Evolutionary conservation across 2,797 vertebrate genomes (phyloP), one percentile per base, ranked within the genome.

Genomic region (Chloroceryle inda): DNA sequence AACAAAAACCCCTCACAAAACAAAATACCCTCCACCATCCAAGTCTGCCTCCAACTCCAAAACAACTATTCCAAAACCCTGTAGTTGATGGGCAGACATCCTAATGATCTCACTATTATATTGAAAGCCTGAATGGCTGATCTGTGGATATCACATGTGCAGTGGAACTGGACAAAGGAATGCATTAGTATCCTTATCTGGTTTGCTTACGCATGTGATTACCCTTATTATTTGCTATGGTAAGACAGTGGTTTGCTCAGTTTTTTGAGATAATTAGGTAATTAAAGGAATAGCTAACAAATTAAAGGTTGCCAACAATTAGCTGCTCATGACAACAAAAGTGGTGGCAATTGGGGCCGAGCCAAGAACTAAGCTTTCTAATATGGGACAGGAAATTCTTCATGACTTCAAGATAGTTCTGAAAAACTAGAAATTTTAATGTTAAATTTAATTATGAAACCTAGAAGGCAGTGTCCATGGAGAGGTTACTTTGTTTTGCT

Each of bases 181-280:
- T 49, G 15, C 9, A 24, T 52, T 66, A 69, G 27, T 11, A 12
- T 50, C 76, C 45, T 80, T 69, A 17, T 53, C 38, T 87, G 40
- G 6, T 91, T 78, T 80, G 22, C 24, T 92, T 79, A 33, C 29
- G 37, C 24, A 9, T 63, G n/a, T 37, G 22, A 58, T 91, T 84
- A 31, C 53, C 50, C 22, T 33, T 72, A 81, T 92, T 93, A 81
- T 94, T 91, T 94, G 59, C 35, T 73, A 13, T 94, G 42, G 76
- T 83, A 72, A 81, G 88, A 53, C 31, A 64, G 62, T 77, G 72
- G 33, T 52, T 58, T 95, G 72, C 64, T 94, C 26, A 38, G 75
- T 87, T 94, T 85, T 69, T 47, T 87, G 58, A n/a, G 76, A 40
- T 69, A 83, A 94, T 92, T 61, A 77, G 33, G 23, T 88, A 88